These are phyloP conservation scores for Aptenodytes forsteri DNA, from an alignment of 2,113 vertebrate genomes.

Conservation along the genomic window DNA sequence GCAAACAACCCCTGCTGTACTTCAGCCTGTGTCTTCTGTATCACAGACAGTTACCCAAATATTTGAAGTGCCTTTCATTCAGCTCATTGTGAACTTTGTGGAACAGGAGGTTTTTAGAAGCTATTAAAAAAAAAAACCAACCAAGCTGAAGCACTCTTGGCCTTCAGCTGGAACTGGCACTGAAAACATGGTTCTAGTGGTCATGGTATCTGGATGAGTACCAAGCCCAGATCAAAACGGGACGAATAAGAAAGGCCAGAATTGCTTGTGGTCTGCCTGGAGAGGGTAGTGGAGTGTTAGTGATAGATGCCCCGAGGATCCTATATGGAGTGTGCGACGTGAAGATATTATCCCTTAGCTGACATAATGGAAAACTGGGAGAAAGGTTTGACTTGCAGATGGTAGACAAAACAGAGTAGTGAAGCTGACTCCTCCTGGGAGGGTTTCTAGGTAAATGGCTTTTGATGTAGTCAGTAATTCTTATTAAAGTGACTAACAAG, in stretches of 20 bases:
- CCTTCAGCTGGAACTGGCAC: background rate
- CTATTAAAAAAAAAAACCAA: background rate
- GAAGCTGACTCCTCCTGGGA: background rate
- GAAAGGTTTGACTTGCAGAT: background rate
- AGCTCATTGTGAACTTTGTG: background rate
- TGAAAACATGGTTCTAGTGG: background rate
- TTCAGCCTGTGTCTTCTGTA: background rate
- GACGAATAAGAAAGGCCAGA: background rate
- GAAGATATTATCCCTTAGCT: background rate
- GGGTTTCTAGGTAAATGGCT: background rate
- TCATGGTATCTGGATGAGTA: background rate
- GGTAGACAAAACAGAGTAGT: background rate
- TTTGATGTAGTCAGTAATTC: background rate
- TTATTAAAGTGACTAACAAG: background rate
- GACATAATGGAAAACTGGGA: background rate
- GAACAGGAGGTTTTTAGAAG: background rate
- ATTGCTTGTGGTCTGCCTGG: background rate
- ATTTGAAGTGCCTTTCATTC: conserved; percentile 30
- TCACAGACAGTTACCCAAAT: background rate
- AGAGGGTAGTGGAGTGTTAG: background rate
- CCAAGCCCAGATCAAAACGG: background rate
- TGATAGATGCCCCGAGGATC: background rate
- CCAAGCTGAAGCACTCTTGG: background rate
- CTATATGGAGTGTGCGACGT: background rate
- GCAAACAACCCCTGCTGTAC: background rate